These are phyloP conservation scores for Rhombomys opimus DNA, from an alignment of 2,113 vertebrate genomes.

Conservation along the genomic window DNA sequence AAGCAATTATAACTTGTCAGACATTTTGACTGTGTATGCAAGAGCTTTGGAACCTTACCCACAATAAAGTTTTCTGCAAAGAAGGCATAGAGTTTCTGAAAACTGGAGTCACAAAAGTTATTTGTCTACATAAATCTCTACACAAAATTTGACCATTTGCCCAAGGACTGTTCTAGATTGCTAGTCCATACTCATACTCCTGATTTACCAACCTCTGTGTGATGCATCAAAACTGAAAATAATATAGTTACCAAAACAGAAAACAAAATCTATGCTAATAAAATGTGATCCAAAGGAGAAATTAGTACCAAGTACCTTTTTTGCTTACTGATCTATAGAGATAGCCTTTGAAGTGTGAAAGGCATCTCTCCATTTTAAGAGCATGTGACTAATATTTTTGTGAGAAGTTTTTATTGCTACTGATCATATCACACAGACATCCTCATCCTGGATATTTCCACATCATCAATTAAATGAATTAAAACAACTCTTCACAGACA, in stretches of 20 bases:
- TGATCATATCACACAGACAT: not conserved
- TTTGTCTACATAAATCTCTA: not conserved
- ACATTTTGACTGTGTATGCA: not conserved
- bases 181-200: not conserved
- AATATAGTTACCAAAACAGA: not conserved
- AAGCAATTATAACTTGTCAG: not conserved
- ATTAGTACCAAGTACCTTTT: constrained; percentile 14
- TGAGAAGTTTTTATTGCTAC: not conserved
- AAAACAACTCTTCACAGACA: not conserved
- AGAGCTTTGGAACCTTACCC: not conserved
- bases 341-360: not conserved
- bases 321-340: not conserved
- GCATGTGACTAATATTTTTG: not conserved
- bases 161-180: not conserved
- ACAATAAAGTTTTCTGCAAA: not conserved
- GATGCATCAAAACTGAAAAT: not conserved
- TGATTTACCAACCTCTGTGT: not conserved
- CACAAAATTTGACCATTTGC: not conserved
- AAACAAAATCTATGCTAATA: not conserved
- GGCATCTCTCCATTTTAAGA: not conserved
- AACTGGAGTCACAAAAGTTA: not conserved
- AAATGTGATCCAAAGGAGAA: not conserved
- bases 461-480: not conserved
- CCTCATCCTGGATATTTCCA: not conserved
- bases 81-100: not conserved